phyloP scores from a whole-genome alignment of 92 coral and sea anemone species.

The Ricordea florida region DNA sequence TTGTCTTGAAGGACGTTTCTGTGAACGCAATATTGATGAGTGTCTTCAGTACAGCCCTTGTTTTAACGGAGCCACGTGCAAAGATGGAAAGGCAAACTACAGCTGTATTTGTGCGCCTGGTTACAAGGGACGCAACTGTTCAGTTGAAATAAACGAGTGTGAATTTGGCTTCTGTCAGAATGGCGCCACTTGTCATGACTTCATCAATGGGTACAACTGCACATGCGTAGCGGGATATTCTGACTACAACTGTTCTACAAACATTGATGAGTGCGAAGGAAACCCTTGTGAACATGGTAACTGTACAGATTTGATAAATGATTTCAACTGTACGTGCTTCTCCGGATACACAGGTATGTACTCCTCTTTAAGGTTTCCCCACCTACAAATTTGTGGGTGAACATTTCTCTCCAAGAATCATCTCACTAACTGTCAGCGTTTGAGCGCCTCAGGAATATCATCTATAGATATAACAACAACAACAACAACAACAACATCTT shows the following conservation, averaged over 20 bases:
- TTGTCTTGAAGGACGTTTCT: background rate
- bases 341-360: constrained; percentile 76
- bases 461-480: too few relatives aligned
- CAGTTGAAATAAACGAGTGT: constrained; percentile 66
- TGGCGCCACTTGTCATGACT: constrained; percentile 69
- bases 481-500: too few relatives aligned
- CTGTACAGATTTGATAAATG: constrained; percentile 71
- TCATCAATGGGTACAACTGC: constrained; percentile 60
- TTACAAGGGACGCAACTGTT: constrained; percentile 59
- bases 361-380: too few relatives aligned
- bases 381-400: too few relatives aligned
- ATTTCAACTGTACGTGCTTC: constrained; percentile 71
- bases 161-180: constrained; percentile 72
- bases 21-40: constrained; percentile 2
- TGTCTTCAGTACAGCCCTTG: constrained; percentile 15
- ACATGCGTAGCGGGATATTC: constrained; percentile 76
- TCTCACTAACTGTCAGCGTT: too few relatives aligned
- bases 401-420: too few relatives aligned
- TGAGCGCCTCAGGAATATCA: too few relatives aligned
- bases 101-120: constrained; percentile 68
- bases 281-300: constrained; percentile 73
- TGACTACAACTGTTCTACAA: constrained; percentile 72
- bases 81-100: constrained; percentile 5
- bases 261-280: constrained; percentile 67
- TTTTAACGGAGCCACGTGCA: constrained; percentile 44